Evolutionary conservation across 1,140 invertebrate genomes (phyloP), one percentile per base, ranked within the genome.

Genomic region (Sycobia sp.): DNA sequence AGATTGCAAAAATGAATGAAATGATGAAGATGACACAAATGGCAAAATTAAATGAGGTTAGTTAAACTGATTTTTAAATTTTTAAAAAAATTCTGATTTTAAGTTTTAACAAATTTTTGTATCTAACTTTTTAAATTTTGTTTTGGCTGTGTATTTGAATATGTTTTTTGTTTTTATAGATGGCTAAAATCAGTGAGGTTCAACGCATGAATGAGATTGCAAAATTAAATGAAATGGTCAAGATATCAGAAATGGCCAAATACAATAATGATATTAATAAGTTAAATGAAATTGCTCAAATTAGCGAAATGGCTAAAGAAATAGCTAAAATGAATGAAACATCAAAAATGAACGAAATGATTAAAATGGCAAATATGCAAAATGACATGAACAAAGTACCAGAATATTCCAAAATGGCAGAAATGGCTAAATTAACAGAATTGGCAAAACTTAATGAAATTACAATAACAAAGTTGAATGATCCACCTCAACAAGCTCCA

Each of bases 321-420:
- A 79, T 82, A 8, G 80, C 77, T 0, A 82, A 82, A 46, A 79
- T 82, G 71, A 82, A 81, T 20, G 80, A 82, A 39, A 82, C 81
- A 34, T 77, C 75, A 4, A 82, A 82, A 55, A 79, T 82, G 75
- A 81, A 78, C n/a, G 80, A 82, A 32, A 81, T 81, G 74, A 80
- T 82, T 0, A 82, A 82, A 66, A 78, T 82, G 72, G 76, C 78
- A 1, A 80, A 77, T 23, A 80, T 81, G 70, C 80, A 82, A 34
- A 79, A 78, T 44, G 80, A 82, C 27, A 77, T 81, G 1, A 75
- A 67, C 1, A 81, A 82, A 39, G 81, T 80, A 71, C 69, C 73
- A 0, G 77, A 80, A 20, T 79, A 79, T 54, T 78, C 76, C 11
- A 80, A 80, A 62, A 78, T 82, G 76, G 78, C 79, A 1, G 80